These are phyloP conservation scores for Colinus virginianus DNA, from an alignment of 2,113 vertebrate species.

Conservation along the genomic window DNA sequence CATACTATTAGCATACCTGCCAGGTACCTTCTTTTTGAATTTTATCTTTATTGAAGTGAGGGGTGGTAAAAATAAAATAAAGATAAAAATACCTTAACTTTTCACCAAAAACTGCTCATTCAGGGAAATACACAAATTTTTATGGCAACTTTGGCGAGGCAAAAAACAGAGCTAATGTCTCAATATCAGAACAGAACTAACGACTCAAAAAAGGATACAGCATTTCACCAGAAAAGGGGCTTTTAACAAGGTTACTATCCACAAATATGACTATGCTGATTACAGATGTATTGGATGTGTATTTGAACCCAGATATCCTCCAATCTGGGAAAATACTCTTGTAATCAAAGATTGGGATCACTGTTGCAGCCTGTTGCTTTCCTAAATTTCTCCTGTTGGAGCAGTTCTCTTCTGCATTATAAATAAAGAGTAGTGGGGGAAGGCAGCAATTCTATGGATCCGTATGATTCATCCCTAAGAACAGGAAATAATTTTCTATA, in stretches of 20 bases:
- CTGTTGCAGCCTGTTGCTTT: neutral
- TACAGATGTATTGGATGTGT: neutral
- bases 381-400: neutral
- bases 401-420: neutral
- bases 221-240: neutral
- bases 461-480: neutral
- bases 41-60: neutral
- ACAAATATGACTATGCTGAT: neutral
- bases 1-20: neutral
- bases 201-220: neutral
- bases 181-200: neutral
- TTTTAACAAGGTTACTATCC: neutral
- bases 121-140: neutral
- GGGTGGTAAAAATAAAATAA: too few relatives aligned
- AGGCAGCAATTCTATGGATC: neutral
- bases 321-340: neutral
- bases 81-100: neutral
- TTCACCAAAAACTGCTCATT: neutral
- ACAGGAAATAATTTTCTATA: neutral
- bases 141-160: neutral
- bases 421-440: neutral
- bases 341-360: neutral
- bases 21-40: neutral
- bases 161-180: too few relatives aligned
- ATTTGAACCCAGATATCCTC: neutral